Evolutionary conservation across 2,888 invertebrate species (phyloP).

Genomic region (Eudemis profundana): DNA sequence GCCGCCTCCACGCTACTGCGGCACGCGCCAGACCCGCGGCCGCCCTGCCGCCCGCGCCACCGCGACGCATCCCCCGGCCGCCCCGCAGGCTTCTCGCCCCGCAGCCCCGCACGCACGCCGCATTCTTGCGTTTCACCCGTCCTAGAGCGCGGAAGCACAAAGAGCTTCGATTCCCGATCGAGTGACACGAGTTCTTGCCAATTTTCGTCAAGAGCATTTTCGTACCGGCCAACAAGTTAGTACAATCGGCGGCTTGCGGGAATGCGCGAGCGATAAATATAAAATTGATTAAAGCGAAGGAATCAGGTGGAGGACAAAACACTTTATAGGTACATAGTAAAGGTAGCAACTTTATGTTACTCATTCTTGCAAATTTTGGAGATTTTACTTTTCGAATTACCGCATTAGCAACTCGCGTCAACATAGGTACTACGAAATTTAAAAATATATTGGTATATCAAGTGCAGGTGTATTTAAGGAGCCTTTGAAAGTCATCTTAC

Average conservation of each 20-base stretch:
- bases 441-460: no score
- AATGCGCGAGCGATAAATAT: neutral
- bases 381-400: no score
- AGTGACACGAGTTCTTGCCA: slow-evolving; percentile 41
- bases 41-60: slow-evolving; percentile 54
- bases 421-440: no score
- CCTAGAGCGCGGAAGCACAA: slow-evolving; percentile 63
- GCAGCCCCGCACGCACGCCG: slow-evolving; percentile 79
- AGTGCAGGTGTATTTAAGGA: no score
- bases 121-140: slow-evolving; percentile 76
- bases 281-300: neutral
- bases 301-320: neutral
- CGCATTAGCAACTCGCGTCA: no score
- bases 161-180: slow-evolving; percentile 57
- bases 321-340: no score
- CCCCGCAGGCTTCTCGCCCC: slow-evolving; percentile 58
- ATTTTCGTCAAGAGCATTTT: slow-evolving; percentile 40
- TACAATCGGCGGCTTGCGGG: slow-evolving; percentile 8
- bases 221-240: slow-evolving; percentile 41
- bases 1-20: slow-evolving; percentile 83
- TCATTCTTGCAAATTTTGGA: no score
- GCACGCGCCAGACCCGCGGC: slow-evolving; percentile 74
- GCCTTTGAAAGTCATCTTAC: no score
- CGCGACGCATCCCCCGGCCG: slow-evolving; percentile 66
- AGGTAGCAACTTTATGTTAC: no score